Percentiles rank a stretch among this genome's conserved stretches.
phyloP scores from a whole-genome alignment of 2,797 vertebrate species.

The Luscinia luscinia region DNA sequence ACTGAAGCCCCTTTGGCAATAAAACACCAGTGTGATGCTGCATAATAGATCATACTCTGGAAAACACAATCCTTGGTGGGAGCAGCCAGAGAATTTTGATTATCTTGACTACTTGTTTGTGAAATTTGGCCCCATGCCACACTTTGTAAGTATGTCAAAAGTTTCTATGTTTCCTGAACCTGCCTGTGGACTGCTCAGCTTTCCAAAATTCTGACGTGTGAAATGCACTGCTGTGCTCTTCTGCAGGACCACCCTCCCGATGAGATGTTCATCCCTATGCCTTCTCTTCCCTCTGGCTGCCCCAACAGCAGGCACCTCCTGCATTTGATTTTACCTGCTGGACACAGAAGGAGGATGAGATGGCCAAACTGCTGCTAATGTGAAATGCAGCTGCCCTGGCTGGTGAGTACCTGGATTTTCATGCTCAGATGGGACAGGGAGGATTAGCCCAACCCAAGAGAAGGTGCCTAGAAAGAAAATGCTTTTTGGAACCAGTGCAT shows the following conservation, averaged over 20 bases:
- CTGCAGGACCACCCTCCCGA: not conserved
- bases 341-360: not conserved
- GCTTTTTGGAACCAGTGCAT: not conserved
- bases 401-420: not conserved
- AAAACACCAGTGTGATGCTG: not conserved
- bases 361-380: not conserved
- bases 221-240: not conserved
- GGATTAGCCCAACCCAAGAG: not conserved
- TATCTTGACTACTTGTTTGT: not conserved
- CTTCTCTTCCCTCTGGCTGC: not conserved
- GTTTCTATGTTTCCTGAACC: not conserved
- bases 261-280: not conserved
- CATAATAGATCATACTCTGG: not conserved
- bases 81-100: slow-evolving; percentile 12
- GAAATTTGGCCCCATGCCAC: not conserved
- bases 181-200: rapidly evolving
- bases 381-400: not conserved
- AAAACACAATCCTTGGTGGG: not conserved
- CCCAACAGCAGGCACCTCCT: not conserved
- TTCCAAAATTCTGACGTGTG: not conserved
- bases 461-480: not conserved
- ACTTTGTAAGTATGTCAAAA: not conserved
- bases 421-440: not conserved
- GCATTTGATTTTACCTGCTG: not conserved
- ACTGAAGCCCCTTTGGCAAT: slow-evolving; percentile 1